Evolutionary conservation across 2,797 vertebrate genomes (phyloP), one percentile per base, ranked within the genome.

Genomic region (Myoxocephalus aenaeus): DNA sequence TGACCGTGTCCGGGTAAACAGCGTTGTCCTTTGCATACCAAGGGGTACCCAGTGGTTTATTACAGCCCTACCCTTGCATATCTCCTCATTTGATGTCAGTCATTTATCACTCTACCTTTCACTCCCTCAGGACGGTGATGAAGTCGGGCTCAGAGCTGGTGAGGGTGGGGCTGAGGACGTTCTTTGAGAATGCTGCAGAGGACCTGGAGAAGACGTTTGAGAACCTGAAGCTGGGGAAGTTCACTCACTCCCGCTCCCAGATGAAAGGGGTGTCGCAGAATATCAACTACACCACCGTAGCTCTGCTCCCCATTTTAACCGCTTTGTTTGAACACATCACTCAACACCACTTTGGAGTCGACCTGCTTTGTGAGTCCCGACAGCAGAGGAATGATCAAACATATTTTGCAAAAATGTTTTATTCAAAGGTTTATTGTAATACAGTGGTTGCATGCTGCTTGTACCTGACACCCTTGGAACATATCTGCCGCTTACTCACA

Each of bases 191-290:
- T 38, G 98, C 98, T 0, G 98, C 98, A 0, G 98, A 99, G 94
- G 98, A 99, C 90, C 94, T 99, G 81, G 96, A 96, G 90, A 96
- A 98, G 93, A 99, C 98, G 0, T 96, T 97, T 0, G 98, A 99
- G 94, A 99, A 99, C 89, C 93, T 99, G 89, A 99, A 99, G 90
- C 95, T 98, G 69, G 98, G 98, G 76, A 99, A 99, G 93, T 99
- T 99, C 90, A 98, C 97, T 8, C 98, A 99, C 91, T 99, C 98
- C 1, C 95, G 98, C 87, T 99, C 97, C 0, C 98, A 99, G 94
- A 98, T 99, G 85, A 99, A 99, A 92, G 98, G 98, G 10, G 97
- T 99, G 79, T 99, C 98, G 18, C 98, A 99, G 93, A 99, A 99
- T 84, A 99, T 99, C 85, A 99, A 99, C 94, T 99, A 99, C 75